Base-by-base conservation (phyloP, 2,797 vertebrate genomes). In the Labroides dimidiatus region DNA sequence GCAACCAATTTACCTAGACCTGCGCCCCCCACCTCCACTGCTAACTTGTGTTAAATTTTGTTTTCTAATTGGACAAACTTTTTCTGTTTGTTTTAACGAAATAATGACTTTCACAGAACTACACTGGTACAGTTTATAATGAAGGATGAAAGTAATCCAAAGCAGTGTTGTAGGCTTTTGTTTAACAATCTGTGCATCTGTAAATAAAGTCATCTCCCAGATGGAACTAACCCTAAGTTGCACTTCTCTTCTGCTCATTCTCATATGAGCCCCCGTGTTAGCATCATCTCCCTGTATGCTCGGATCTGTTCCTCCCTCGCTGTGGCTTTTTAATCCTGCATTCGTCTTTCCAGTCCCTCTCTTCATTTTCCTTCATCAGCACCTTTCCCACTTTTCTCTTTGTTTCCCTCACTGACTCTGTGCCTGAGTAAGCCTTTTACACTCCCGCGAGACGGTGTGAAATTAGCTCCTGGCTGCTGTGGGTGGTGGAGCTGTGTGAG, bases 391-490 rank as follows among this genome's bases (percentile, higher is more conserved):
- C 64, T 69, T 61, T 64, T 73, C 63, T 74, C 69, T 87, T 88
- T 91, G 84, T 92, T 86, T 87, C 77, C 62, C 77, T 82, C 64
- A 65, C 78, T 69, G 69, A 74, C 77, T 86, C 77, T 78, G 78
- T 73, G 87, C 84, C 91, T 87, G 88, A 90, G 78, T 89, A 91
- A 91, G 91, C 85, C 64, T 77, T 92, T 87, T 89, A 61, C 84
- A 79, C 64, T 77, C 86, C 84, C 55, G 0, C 44, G 73, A 81
- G 88, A 82, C 74, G 27, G 69, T 80, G 65, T 82, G 84, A 86
- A 91, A 91, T 91, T 85, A 88, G 87, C 88, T 89, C 41, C 72
- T 79, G 77, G 79, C 78, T 85, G 56, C 63, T 81, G 60, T 64
- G 65, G 52, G 64, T 66, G 30, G 48, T 41, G 36, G 48, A 66